Percentiles rank a stretch among this genome's conserved stretches.
Evolutionary conservation across 1,140 invertebrate genomes (phyloP).

Genomic region (Drosophila carrolli): DNA sequence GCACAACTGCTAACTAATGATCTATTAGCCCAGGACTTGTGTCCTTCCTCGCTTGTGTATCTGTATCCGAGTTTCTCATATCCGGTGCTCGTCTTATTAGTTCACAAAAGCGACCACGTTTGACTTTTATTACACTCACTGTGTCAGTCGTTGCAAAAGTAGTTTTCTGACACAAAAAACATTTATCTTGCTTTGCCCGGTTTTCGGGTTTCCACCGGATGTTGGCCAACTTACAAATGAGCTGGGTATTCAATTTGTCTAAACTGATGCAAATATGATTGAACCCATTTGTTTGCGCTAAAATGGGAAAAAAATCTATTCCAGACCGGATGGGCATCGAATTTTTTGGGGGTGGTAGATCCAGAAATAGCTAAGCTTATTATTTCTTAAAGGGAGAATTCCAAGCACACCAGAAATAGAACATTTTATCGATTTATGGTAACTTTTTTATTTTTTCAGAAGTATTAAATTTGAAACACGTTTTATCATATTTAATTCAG

Average conservation of each 20-base stretch:
- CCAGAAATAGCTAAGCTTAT: conserved; percentile 7
- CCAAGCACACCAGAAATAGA: background rate
- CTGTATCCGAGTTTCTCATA: conserved; percentile 39
- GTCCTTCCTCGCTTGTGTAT: conserved; percentile 24
- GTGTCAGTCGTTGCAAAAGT: conserved; percentile 29
- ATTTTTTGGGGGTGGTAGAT: conserved; percentile 7
- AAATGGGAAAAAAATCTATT: conserved; percentile 27
- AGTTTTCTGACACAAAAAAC: conserved; percentile 45
- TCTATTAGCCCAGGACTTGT: conserved; percentile 65
- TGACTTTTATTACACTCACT: conserved; percentile 73
- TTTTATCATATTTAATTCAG: too few relatives aligned
- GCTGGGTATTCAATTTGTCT: conserved; percentile 64
- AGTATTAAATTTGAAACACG: too few relatives aligned
- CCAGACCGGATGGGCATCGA: conserved; percentile 19
- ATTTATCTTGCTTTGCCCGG: conserved; percentile 59
- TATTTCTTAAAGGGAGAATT: background rate
- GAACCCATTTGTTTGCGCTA: conserved; percentile 58
- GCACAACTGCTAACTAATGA: conserved; percentile 76
- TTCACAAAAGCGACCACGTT: conserved; percentile 69
- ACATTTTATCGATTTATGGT: too few relatives aligned
- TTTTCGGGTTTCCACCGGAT: conserved; percentile 29
- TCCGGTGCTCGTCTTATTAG: conserved; percentile 74
- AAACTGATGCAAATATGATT: conserved; percentile 62
- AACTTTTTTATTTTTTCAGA: too few relatives aligned
- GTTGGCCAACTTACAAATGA: conserved; percentile 49